Evolutionary conservation across 2,888 invertebrate genomes (phyloP), one percentile per base, ranked within the genome.

Genomic region (Metacarcinus magister): DNA sequence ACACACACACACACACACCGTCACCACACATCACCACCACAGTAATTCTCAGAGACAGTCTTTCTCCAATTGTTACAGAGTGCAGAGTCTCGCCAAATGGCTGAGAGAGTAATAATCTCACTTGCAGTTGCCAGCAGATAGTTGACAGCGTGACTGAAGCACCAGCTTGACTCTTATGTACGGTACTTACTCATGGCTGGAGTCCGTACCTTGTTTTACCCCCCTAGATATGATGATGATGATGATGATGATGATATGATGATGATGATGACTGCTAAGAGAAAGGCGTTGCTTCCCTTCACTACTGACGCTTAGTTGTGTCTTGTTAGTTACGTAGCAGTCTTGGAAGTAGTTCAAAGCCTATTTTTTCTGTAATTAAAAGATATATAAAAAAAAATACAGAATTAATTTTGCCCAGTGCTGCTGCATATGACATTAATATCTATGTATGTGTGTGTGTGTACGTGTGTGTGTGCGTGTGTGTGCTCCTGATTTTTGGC

Each of bases 1-100:
- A 54, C 60, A 32, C 60, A 28, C 54, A 32, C 93, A 44, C 60
- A 43, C 92, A 28, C 43, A 28, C 92, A 43, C 92, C 19, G 46
- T 46, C 92, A 28, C 46, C 46, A 46, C 91, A 23, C 43, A 32
- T 44, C 43, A 44, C 91, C 91, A 92, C 46, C 91, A 4, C 91
- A 92, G 46, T 44, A 92, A 67, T 67, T 93, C 95, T 95, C 93
- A 95, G 93, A 93, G 94, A 87, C 60, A 95, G 92, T 82, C 94
- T 96, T 96, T 96, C 75, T 87, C 87, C 96, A 60, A 87, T 94
- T 95, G 48, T 96, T 96, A 82, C 96, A 96, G 96, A 96, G 92
- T 94, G 94, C 92, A 96, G 90, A 91, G 94, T 96, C 54, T 13
- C 46, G 92, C 87, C 92, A 94, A 92, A 96, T 32, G 96, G 94